These are phyloP conservation scores for Oryzias dopingdopingensis DNA, from an alignment of 2,797 vertebrate genomes.

Conservation along the genomic window DNA sequence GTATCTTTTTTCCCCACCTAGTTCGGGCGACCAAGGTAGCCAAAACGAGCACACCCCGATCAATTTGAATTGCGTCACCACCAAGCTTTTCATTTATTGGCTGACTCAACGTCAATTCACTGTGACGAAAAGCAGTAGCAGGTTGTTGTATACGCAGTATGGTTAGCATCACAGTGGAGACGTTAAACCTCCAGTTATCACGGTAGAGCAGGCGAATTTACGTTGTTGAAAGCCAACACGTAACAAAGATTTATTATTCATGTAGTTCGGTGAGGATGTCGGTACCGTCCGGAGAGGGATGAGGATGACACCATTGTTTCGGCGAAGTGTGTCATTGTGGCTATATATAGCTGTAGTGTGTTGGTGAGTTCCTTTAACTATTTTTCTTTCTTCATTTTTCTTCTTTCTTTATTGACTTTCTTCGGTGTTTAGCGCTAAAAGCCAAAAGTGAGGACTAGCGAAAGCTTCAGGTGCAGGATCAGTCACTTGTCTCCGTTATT, in stretches of 20 bases:
- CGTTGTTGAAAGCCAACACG: not conserved
- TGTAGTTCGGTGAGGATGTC: conserved; percentile 55
- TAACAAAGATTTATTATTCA: conserved; percentile 13
- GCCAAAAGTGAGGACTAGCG: too few relatives aligned
- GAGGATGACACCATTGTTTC: conserved; percentile 64
- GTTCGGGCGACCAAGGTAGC: fast-evolving
- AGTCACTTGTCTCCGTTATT: too few relatives aligned
- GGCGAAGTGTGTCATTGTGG: conserved; percentile 64
- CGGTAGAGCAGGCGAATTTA: not conserved
- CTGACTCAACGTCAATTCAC: not conserved
- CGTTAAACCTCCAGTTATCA: not conserved
- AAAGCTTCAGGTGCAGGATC: not conserved
- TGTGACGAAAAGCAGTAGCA: conserved; percentile 5
- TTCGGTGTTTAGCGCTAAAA: not conserved
- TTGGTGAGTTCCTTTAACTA: conserved; percentile 55
- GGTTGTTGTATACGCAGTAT: conserved; percentile 22
- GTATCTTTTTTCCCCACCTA: not conserved
- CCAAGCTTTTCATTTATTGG: conserved; percentile 52
- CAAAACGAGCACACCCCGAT: conserved; percentile 26
- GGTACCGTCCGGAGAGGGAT: conserved; percentile 68
- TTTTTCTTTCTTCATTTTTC: not conserved
- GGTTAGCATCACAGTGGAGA: conserved; percentile 38
- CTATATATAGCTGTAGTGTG: conserved; percentile 53
- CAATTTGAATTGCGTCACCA: conserved; percentile 48
- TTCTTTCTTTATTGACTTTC: too few relatives aligned